Evolutionary conservation across 2,888 invertebrate species (phyloP), one percentile per base, ranked within the genome.

Genomic region (Heteromurus nitidus): DNA sequence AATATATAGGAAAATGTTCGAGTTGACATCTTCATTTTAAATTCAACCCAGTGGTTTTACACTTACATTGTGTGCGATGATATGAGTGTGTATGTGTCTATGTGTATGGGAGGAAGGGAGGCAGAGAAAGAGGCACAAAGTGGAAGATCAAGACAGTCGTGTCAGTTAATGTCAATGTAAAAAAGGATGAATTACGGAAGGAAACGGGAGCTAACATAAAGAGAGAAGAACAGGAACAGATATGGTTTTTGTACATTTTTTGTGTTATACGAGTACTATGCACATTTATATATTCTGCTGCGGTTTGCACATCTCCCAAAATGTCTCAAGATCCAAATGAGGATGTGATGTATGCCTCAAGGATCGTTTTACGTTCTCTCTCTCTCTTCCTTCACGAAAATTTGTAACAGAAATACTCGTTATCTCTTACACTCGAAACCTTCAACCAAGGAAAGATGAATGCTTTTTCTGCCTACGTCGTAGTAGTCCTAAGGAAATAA

Each of bases 11-110:
- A 44, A 44, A n/a, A 44, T 60, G 62, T 74, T 30, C 74, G 60
- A 18, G 64, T 76, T 76, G 76, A 76, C 68, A 76, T 76, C 76
- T 76, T 76, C 58, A 76, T 76, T 76, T 76, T 60, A 76, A 76
- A 68, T 76, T 68, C 68, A 75, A 58, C 31, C 44, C 26, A 65
- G 65, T 26, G 75, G 75, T 75, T 75, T 75, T 55, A 36, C n/a
- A n/a, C n/a, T n/a, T n/a, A n/a, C n/a, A n/a, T n/a, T n/a, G n/a
- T n/a, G n/a, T n/a, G n/a, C n/a, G n/a, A n/a, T n/a, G n/a, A n/a
- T n/a, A n/a, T n/a, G n/a, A n/a, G n/a, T n/a, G n/a, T n/a, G n/a
- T n/a, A n/a, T n/a, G n/a, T n/a, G n/a, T n/a, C n/a, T n/a, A n/a
- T n/a, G n/a, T n/a, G 24, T 62, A 44, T 65, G 42, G 16, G 62